Percentiles rank a stretch among this genome's conserved stretches.
phyloP scores from a whole-genome alignment of 2,113 vertebrate genomes.

The Ginglymostoma cirratum region DNA sequence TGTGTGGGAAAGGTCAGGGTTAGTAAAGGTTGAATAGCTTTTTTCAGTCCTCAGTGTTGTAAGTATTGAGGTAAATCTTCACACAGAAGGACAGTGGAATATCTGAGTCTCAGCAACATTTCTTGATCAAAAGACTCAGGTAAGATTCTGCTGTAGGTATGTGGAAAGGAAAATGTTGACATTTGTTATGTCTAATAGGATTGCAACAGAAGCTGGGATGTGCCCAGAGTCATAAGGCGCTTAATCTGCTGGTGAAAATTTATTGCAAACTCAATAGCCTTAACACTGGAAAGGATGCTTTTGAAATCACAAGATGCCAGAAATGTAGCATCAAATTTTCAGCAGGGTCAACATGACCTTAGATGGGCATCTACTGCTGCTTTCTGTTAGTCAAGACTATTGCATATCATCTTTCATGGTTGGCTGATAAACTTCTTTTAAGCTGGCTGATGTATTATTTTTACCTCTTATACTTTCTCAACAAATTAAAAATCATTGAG shows the following conservation, averaged over 20 bases:
- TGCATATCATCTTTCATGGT: background rate
- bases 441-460: background rate
- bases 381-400: background rate
- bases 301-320: background rate
- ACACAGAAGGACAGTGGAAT: background rate
- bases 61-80: background rate
- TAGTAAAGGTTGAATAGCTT: background rate
- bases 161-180: background rate
- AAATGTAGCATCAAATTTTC: background rate
- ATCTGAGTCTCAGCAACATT: background rate
- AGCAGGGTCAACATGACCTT: background rate
- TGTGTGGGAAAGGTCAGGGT: too few relatives aligned
- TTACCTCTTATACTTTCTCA: background rate
- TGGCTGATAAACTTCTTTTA: background rate
- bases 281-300: background rate
- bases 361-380: background rate
- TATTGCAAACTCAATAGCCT: conserved; percentile 15
- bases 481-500: background rate
- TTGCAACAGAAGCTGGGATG: background rate
- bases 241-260: background rate
- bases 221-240: background rate
- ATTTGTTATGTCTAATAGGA: background rate
- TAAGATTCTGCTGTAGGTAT: background rate
- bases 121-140: background rate
- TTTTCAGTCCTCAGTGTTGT: background rate